These are phyloP conservation scores for Carcharodon carcharias DNA, from an alignment of 2,797 vertebrate species.

Conservation along the genomic window DNA sequence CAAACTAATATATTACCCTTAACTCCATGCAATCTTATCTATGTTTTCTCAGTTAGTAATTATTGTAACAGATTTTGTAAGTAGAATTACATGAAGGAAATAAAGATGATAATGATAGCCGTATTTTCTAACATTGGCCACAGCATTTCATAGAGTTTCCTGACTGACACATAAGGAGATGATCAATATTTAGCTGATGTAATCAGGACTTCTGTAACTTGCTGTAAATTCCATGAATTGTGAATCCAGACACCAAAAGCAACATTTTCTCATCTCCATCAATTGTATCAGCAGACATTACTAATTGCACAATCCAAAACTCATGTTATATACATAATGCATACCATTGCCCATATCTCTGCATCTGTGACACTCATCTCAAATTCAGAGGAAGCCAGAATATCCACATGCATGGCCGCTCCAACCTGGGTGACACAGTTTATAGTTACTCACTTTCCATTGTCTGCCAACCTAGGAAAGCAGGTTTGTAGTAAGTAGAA, in stretches of 20 bases:
- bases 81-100: no score
- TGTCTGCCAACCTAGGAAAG: neutral
- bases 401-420: neutral
- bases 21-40: no score
- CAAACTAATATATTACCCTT: no score
- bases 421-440: neutral
- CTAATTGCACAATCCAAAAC: neutral
- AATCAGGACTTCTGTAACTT: neutral
- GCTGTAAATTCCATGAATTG: neutral
- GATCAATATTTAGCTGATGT: neutral
- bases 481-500: neutral
- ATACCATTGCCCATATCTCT: neutral
- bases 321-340: neutral
- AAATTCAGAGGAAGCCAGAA: neutral
- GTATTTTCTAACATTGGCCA: no score
- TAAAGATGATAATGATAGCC: no score
- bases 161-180: neutral
- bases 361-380: neutral
- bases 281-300: neutral
- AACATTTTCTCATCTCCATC: neutral
- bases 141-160: no score
- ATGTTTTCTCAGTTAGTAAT: no score
- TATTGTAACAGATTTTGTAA: no score
- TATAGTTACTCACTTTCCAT: neutral
- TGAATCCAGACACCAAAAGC: neutral